Percentiles rank a stretch among this genome's conserved stretches.
Conservation (phyloP, 2,113 vertebrate genomes). For the Paraplagusia blochii region DNA sequence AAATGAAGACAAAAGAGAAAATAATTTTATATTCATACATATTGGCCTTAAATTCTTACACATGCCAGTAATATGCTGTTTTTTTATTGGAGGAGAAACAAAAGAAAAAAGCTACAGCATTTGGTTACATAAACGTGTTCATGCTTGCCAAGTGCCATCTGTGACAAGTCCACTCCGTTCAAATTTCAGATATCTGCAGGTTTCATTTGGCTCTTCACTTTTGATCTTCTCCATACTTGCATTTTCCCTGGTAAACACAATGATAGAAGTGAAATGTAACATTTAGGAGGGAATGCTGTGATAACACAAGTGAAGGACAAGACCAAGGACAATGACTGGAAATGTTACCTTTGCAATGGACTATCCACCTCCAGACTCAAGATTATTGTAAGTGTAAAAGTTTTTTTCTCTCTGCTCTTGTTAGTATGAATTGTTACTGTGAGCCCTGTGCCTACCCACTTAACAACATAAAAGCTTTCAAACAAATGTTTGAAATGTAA, state of each 20-base stretch:
- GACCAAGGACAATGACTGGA: constrained; percentile 48
- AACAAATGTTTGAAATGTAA: no score
- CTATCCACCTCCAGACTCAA: constrained; percentile 41
- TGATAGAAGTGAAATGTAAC: constrained; percentile 46
- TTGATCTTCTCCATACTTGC: not conserved
- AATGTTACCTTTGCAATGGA: constrained; percentile 57
- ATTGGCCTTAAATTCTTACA: no score
- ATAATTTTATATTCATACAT: no score
- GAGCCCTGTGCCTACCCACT: not conserved
- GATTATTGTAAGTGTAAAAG: constrained; percentile 68
- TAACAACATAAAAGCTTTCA: not conserved
- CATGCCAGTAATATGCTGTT: no score
- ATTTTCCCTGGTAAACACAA: constrained; percentile 39
- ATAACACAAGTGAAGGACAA: constrained; percentile 14
- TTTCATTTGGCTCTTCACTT: constrained; percentile 12
- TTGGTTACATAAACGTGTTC: no score
- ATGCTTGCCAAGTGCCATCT: constrained; percentile 26
- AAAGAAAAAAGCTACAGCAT: no score
- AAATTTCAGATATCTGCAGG: constrained; percentile 31
- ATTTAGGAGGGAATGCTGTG: constrained; percentile 43
- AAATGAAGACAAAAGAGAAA: no score
- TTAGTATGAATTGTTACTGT: not conserved
- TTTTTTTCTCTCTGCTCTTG: constrained; percentile 3
- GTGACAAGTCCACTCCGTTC: constrained; percentile 12
- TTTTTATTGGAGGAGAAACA: no score